These are phyloP conservation scores for Haliclona indistincta DNA, from an alignment of 37 sponge, comb jelly and placozoan species.

Conservation along the genomic window DNA sequence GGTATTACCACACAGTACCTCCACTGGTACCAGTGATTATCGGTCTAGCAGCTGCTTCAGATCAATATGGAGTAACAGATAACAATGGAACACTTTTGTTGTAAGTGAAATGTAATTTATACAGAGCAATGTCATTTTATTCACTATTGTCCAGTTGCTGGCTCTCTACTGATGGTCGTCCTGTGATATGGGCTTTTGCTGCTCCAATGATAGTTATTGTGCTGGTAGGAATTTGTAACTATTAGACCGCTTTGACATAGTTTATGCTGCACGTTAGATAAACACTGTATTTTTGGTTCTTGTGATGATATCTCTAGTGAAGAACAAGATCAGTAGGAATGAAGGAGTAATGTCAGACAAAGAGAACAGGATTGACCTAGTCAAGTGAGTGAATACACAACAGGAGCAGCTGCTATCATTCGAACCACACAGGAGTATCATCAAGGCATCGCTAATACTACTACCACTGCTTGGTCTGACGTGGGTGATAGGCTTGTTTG, in stretches of 20 bases:
- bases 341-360: not conserved
- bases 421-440: constrained; percentile 23
- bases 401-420: no score
- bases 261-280: not conserved
- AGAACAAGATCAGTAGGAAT: not conserved
- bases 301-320: not conserved
- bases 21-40: constrained; percentile 39
- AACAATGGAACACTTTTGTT: constrained; percentile 4
- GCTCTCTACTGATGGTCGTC: constrained; percentile 39
- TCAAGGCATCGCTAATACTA: constrained; percentile 6
- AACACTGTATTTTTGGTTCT: constrained; percentile 22
- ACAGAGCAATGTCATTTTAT: no score
- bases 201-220: constrained; percentile 55
- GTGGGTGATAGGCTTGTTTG: constrained; percentile 27
- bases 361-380: not conserved
- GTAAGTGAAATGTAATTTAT: no score
- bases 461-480: constrained; percentile 33
- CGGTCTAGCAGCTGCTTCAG: constrained; percentile 24
- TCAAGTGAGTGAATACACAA: no score
- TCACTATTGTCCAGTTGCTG: constrained; percentile 55
- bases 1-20: constrained; percentile 14
- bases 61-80: constrained; percentile 26
- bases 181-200: constrained; percentile 59
- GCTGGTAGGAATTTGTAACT: constrained; percentile 19
- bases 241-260: not conserved